Conservation (phyloP, 2,797 vertebrate genomes). For the Channa striata region DNA sequence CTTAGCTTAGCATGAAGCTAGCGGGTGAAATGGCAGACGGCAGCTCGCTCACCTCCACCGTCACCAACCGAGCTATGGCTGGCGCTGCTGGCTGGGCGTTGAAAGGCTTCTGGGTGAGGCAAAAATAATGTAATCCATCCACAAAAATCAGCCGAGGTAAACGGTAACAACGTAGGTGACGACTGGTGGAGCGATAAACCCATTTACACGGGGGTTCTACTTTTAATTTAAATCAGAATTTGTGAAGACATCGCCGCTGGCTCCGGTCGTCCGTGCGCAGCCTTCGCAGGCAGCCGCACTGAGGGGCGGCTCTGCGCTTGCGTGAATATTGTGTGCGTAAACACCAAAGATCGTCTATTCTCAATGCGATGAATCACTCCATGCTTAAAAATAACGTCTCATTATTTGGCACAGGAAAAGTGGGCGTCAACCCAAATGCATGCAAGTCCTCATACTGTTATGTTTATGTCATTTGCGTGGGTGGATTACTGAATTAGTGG, state of each 20-base stretch:
- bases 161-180: conserved; percentile 26
- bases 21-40: conserved; percentile 70
- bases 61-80: conserved; percentile 75
- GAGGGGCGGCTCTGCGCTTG: conserved; percentile 50
- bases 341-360: conserved; percentile 40
- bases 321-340: conserved; percentile 42
- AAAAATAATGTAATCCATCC: conserved; percentile 77
- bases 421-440: conserved; percentile 3
- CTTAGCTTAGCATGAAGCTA: conserved; percentile 48
- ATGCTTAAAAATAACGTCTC: neutral
- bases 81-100: conserved; percentile 67
- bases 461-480: neutral
- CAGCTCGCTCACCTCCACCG: conserved; percentile 73
- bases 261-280: conserved; percentile 14
- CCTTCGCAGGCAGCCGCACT: conserved; percentile 57
- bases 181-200: conserved; percentile 57
- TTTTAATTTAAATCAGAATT: neutral
- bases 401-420: neutral
- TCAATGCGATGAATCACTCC: accelerated
- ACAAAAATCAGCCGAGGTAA: conserved; percentile 48
- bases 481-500: neutral
- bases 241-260: neutral
- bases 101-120: conserved; percentile 61
- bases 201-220: conserved; percentile 68
- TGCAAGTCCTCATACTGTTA: neutral